Percentiles rank a stretch among this genome's conserved stretches.
These are phyloP conservation scores for Eclectus roratus DNA, from an alignment of 2,113 vertebrate genomes.

Conservation along the genomic window DNA sequence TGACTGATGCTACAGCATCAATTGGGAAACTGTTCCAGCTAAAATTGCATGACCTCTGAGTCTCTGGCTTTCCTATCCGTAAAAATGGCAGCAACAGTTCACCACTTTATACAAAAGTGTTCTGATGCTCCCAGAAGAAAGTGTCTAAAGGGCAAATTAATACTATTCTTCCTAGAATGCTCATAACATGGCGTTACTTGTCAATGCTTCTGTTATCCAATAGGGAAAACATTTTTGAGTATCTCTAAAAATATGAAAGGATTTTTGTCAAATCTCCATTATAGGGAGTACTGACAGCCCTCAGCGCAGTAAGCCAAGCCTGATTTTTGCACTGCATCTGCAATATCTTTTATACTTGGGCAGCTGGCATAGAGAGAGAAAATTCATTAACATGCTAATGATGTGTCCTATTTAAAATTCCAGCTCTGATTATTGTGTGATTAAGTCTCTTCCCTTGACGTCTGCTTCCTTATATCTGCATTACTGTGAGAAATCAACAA, in stretches of 20 bases:
- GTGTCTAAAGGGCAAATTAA: neutral
- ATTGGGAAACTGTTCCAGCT: neutral
- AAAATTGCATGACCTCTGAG: neutral
- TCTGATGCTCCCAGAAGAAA: neutral
- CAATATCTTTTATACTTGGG: constrained; percentile 60
- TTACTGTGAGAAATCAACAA: constrained; percentile 67
- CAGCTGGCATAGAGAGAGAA: constrained; percentile 67
- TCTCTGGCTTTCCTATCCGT: neutral
- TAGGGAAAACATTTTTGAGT: constrained; percentile 6
- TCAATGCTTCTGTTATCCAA: neutral
- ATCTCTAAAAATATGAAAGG: constrained; percentile 31
- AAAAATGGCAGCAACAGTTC: neutral
- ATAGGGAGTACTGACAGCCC: constrained; percentile 11
- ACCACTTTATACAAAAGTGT: neutral
- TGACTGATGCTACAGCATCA: neutral
- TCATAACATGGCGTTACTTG: neutral
- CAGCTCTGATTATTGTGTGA: constrained; percentile 75
- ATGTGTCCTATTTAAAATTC: constrained; percentile 75
- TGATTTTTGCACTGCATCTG: constrained; percentile 57
- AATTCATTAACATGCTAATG: constrained; percentile 77
- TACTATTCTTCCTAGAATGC: constrained; percentile 23
- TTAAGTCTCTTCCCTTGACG: constrained; percentile 73
- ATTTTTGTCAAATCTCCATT: constrained; percentile 22
- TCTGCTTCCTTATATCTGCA: constrained; percentile 62
- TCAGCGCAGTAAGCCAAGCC: constrained; percentile 36